Percentiles rank a stretch among this genome's conserved stretches.
These are phyloP conservation scores for Phymatocera aterrima DNA, from an alignment of 2,888 invertebrate species.

Conservation along the genomic window DNA sequence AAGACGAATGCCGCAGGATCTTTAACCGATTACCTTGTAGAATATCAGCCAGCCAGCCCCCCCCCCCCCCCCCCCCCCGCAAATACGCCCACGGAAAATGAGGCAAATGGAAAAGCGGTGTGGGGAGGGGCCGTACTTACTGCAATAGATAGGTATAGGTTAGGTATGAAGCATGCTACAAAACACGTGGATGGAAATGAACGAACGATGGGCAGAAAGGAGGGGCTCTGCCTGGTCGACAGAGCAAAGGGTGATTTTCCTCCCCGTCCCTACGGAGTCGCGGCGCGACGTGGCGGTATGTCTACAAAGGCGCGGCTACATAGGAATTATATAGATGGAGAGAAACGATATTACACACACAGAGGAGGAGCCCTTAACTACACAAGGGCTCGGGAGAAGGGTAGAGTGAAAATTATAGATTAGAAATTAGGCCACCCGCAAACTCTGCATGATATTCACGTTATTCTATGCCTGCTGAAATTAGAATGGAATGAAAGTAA, in stretches of 20 bases:
- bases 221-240: conserved; percentile 2
- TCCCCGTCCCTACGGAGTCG: background rate
- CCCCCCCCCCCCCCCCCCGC: no score
- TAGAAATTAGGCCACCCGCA: background rate
- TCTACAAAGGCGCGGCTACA: conserved; percentile 43
- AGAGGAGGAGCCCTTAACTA: no score
- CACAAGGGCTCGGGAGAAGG: no score
- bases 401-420: conserved; percentile 15
- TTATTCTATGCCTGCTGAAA: no score
- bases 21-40: conserved; percentile 10
- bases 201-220: conserved; percentile 15
- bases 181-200: background rate
- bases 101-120: no score
- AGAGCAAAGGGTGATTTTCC: conserved; percentile 39
- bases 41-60: no score
- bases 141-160: no score
- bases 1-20: no score
- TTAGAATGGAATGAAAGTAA: no score
- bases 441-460: background rate
- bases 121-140: conserved; percentile 10
- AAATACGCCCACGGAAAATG: no score
- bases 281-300: conserved; percentile 5
- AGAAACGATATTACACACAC: background rate
- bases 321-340: conserved; percentile 28
- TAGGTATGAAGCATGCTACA: no score